phyloP scores from a whole-genome alignment of 2,797 vertebrate genomes.

The Phoeniculus purpureus region DNA sequence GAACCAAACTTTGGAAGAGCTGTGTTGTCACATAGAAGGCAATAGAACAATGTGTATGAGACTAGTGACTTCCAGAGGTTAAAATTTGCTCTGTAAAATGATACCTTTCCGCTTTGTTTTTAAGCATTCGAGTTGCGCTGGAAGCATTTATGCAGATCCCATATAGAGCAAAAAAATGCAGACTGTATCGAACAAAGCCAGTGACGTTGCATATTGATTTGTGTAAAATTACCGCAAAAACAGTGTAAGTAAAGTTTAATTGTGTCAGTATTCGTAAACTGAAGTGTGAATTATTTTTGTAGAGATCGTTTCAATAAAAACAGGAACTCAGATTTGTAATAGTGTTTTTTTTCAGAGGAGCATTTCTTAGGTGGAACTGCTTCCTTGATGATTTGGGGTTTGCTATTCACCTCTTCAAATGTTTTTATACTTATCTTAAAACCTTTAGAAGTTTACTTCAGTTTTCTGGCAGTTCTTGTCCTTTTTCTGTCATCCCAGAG shows the following conservation, averaged over 20 bases:
- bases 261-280: rapidly evolving
- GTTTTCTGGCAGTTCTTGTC: background rate
- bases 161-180: slow-evolving; percentile 85
- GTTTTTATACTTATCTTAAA: background rate
- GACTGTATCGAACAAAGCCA: slow-evolving; percentile 83
- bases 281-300: background rate
- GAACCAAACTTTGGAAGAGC: background rate
- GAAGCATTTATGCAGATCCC: slow-evolving; percentile 85
- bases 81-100: background rate
- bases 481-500: background rate
- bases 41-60: background rate
- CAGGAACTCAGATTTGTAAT: background rate
- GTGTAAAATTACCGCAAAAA: slow-evolving; percentile 75
- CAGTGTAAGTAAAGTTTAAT: slow-evolving; percentile 80
- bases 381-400: background rate
- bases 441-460: background rate
- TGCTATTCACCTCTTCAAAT: background rate
- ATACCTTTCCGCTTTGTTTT: background rate
- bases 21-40: background rate
- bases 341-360: background rate
- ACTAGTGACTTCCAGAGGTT: background rate
- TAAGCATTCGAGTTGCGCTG: slow-evolving; percentile 81
- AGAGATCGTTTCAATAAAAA: background rate
- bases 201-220: slow-evolving; percentile 82
- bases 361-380: background rate